A percentile compares a stretch with the other conserved stretches of the same genome.
Conservation (phyloP, 2,113 vertebrate species). For the Otus sunia region DNA sequence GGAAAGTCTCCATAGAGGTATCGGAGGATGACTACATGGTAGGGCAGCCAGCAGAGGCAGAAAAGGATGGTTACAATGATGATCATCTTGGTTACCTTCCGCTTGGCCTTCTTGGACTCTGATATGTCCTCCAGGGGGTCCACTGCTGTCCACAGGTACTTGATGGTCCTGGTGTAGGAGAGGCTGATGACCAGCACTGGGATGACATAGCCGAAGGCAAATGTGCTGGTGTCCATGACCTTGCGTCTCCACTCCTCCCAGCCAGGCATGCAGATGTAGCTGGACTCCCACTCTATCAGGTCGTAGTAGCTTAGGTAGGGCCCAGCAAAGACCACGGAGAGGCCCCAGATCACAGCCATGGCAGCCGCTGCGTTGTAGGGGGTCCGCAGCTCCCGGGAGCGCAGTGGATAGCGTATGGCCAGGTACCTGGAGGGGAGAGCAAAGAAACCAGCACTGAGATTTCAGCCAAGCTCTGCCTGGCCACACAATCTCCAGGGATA, state of each 20-base stretch:
- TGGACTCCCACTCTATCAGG: constrained; percentile 81
- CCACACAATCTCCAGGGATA: not conserved
- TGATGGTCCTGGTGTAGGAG: constrained; percentile 87
- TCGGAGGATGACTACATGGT: constrained; percentile 84
- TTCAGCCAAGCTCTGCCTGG: not conserved
- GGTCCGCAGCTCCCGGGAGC: constrained; percentile 83
- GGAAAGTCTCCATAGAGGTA: constrained; percentile 88
- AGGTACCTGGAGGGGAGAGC: constrained; percentile 75
- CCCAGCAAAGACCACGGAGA: constrained; percentile 83
- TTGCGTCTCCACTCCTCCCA: constrained; percentile 84
- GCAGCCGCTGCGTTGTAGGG: constrained; percentile 80
- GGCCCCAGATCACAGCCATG: constrained; percentile 86
- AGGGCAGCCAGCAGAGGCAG: constrained; percentile 89
- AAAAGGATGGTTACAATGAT: constrained; percentile 89
- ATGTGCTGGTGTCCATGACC: constrained; percentile 86
- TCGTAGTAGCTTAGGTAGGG: constrained; percentile 88
- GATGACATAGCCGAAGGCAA: constrained; percentile 83
- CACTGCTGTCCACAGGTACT: constrained; percentile 88
- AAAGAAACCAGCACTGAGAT: not conserved
- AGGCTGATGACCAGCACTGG: constrained; percentile 85
- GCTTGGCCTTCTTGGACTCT: constrained; percentile 85
- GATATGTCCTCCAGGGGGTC: constrained; percentile 85
- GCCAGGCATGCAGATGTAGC: constrained; percentile 85
- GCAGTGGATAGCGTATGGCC: constrained; percentile 85
- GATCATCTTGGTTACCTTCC: constrained; percentile 91